Conservation (phyloP, 2,888 invertebrate genomes). For the Ophion obscuratus region DNA sequence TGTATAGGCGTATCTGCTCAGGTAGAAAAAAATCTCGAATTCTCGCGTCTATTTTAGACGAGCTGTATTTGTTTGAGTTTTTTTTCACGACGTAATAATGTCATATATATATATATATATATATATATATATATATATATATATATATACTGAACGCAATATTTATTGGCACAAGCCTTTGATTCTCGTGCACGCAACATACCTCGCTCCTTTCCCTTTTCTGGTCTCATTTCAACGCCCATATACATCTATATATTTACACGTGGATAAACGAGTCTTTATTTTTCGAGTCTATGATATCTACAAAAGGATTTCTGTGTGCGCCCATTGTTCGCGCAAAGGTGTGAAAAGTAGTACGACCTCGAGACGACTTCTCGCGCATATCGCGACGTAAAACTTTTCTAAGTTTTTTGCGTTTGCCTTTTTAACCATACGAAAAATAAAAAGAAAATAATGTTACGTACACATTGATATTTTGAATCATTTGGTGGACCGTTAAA, state of each 20-base stretch:
- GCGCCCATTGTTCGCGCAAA: slow-evolving; percentile 34
- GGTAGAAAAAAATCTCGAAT: no score
- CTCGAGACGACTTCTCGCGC: slow-evolving; percentile 1
- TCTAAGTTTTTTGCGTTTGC: neutral
- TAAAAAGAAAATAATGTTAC: neutral
- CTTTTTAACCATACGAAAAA: neutral
- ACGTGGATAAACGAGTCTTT: neutral
- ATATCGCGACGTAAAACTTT: neutral
- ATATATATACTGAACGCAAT: neutral
- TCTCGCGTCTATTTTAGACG: no score
- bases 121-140: no score
- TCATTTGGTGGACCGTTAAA: slow-evolving; percentile 31
- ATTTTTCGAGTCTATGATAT: neutral
- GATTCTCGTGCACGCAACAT: neutral
- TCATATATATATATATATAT: no score
- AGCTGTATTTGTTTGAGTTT: no score
- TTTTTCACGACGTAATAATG: no score
- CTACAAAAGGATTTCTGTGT: neutral
- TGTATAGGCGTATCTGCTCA: no score
- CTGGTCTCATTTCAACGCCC: neutral
- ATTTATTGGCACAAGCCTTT: neutral
- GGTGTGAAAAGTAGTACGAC: slow-evolving; percentile 32
- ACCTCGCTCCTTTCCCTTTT: neutral
- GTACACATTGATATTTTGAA: neutral
- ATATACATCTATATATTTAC: neutral